Base-by-base conservation (phyloP, 2,113 vertebrate species). In the Labeo catla region DNA sequence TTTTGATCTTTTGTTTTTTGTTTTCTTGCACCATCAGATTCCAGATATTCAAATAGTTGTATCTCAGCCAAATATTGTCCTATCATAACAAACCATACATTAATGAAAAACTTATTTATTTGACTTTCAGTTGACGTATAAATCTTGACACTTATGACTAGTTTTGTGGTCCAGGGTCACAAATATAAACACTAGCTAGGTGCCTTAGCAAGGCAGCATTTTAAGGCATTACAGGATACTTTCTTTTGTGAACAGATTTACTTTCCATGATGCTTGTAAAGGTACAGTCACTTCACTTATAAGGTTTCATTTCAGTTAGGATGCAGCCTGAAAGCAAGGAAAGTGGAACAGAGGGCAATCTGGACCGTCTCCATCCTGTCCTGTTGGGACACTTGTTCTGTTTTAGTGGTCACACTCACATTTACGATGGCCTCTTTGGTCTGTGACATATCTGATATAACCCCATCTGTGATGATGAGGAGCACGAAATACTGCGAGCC, bases 381-480 rank as follows among this genome's bases (percentile, higher is more conserved):
- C 21, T 47, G n/a, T 47, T 65, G 39, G n/a, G 57, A 63, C 78
- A 16, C 21, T 61, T 45, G 11, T 63, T 36, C 39, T 81, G 36
- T 65, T 65, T 52, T 36, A 57, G 15, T 36, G 54, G n/a, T 34
- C 28, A 13, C 81, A 89, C 97, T 96, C 93, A 99, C 98, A 3
- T 97, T 98, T 72, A 99, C 98, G 0, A 99, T 99, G 88, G 98
- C 98, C 92, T 99, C 98, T 95, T 99, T 99, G 90, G 98, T 99
- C 94, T 98, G 97, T 0, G 97, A 96, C 98, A 99, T 99, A 93
- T 99, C 98, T 0, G 98, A 99, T 89, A 99, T 99, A 91, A 98
- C 98, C 0, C 98, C 98, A 0, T 99, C 98, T 0, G 98, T 99
- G 93, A 99, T 97, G 94, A 99, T 98, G 90, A 98, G 97, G 70